Conservation (phyloP, 2,113 vertebrate species). For the Myotis yumanensis region DNA sequence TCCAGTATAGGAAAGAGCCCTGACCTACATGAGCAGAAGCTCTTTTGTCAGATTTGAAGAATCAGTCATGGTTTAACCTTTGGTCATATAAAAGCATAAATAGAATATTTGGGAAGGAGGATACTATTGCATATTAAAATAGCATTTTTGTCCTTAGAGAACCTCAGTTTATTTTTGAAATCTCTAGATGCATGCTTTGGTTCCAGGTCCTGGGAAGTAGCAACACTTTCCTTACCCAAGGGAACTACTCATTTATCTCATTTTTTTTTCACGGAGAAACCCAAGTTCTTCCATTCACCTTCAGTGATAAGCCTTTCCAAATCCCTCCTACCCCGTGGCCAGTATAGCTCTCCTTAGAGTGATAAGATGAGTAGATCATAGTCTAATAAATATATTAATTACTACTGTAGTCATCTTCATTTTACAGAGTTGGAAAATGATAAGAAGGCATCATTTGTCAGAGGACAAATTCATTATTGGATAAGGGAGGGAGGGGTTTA, state of each 20-base stretch:
- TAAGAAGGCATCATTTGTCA: neutral
- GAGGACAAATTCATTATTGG: neutral
- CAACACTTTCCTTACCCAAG: neutral
- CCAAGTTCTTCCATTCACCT: neutral
- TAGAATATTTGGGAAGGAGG: neutral
- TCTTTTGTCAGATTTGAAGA: conserved; percentile 46
- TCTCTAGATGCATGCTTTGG: neutral
- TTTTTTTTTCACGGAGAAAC: conserved; percentile 3
- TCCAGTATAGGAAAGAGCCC: conserved; percentile 61
- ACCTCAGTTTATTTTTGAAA: conserved; percentile 3
- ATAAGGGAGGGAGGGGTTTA: neutral
- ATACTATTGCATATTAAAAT: neutral
- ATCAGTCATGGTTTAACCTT: conserved; percentile 67
- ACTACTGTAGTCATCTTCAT: neutral
- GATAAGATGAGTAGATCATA: neutral
- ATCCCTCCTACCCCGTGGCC: neutral
- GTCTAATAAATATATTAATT: neutral
- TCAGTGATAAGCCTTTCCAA: neutral
- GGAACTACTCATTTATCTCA: neutral
- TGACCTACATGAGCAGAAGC: conserved; percentile 53
- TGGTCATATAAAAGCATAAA: conserved; percentile 60
- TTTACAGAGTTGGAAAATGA: neutral
- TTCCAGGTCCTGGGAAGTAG: neutral
- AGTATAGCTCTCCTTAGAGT: neutral
- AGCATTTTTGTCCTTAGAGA: neutral